Evolutionary conservation across 1,140 invertebrate genomes (phyloP).

Genomic region (Anoplophora glabripennis): DNA sequence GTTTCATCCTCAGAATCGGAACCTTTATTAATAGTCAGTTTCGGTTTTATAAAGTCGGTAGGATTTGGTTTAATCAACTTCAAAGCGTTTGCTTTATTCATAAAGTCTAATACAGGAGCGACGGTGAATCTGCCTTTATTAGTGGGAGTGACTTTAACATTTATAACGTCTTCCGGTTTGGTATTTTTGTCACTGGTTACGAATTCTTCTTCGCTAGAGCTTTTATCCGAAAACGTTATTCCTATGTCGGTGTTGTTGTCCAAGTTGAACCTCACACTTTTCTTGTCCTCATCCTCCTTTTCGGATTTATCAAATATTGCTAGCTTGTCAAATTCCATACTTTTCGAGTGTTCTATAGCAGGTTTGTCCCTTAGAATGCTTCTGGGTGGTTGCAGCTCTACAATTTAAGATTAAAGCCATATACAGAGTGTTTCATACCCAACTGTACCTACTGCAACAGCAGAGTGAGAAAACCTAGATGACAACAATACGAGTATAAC

Average conservation of each 20-base stretch:
- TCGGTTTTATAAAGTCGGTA: constrained; percentile 56
- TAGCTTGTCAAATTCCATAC: constrained; percentile 43
- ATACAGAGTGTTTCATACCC: too few species aligned
- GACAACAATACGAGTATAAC: too few species aligned
- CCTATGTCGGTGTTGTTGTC: constrained; percentile 46
- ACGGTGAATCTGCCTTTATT: constrained; percentile 24
- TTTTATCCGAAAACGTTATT: constrained; percentile 43
- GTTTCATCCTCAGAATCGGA: constrained; percentile 57
- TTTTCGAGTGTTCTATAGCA: constrained; percentile 36
- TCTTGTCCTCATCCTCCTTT: constrained; percentile 64
- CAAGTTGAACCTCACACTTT: constrained; percentile 66
- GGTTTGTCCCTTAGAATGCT: constrained; percentile 67
- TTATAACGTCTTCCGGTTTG: constrained; percentile 29
- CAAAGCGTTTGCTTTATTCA: constrained; percentile 23
- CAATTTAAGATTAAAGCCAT: neutral
- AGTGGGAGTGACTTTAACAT: constrained; percentile 24
- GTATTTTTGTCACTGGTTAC: constrained; percentile 32
- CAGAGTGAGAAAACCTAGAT: too few species aligned
- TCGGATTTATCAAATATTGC: constrained; percentile 31
- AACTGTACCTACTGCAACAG: too few species aligned
- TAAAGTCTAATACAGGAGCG: constrained; percentile 16
- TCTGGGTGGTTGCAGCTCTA: constrained; percentile 49
- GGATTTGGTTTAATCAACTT: constrained; percentile 54
- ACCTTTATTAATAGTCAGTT: constrained; percentile 52
- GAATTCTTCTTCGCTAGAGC: constrained; percentile 41